These are phyloP conservation scores for Prionace glauca DNA, from an alignment of 2,797 vertebrate genomes.

Conservation along the genomic window DNA sequence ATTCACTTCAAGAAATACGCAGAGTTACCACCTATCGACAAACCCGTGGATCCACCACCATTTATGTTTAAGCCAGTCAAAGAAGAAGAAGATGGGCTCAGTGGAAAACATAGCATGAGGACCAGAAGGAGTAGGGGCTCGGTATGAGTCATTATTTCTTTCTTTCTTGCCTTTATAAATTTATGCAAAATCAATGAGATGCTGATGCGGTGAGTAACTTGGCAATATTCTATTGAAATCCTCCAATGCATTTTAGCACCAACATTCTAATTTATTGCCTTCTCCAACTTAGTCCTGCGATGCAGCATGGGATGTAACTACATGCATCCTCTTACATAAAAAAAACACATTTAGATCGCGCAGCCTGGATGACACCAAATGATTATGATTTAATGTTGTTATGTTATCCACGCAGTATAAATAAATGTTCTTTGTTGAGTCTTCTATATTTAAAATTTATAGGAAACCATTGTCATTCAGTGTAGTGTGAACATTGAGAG, in stretches of 20 bases:
- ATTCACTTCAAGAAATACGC: slow-evolving; percentile 99
- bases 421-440: slow-evolving; percentile 18
- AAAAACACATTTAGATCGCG: neutral
- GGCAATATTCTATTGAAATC: neutral
- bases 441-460: slow-evolving; percentile 22
- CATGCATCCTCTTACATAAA: neutral
- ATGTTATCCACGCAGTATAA: neutral
- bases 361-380: neutral
- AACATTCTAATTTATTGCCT: neutral
- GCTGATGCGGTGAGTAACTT: neutral
- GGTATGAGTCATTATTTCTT: slow-evolving; percentile 56
- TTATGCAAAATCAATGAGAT: neutral
- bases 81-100: slow-evolving; percentile 97
- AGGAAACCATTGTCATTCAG: neutral
- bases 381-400: neutral
- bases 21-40: slow-evolving; percentile 95
- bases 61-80: slow-evolving; percentile 99
- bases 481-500: neutral
- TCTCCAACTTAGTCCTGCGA: neutral
- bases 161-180: neutral
- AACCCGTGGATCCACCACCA: slow-evolving; percentile 93
- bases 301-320: neutral
- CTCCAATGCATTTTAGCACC: neutral
- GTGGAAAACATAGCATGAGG: slow-evolving; percentile 99
- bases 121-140: slow-evolving; percentile 94